Base-by-base conservation (phyloP, 2,797 vertebrate species). In the Fundulus diaphanus region DNA sequence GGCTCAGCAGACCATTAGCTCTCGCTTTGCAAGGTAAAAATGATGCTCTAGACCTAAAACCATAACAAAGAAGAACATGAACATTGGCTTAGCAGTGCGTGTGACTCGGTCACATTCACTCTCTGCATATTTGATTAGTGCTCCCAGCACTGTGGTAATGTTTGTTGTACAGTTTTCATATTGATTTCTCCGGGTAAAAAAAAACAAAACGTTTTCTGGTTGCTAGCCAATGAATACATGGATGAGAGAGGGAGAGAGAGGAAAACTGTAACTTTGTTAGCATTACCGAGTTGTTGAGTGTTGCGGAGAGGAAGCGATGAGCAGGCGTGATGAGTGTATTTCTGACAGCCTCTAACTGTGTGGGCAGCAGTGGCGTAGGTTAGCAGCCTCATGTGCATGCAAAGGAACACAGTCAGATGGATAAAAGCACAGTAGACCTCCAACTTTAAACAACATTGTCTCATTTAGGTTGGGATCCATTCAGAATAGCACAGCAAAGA, bases 111-210 rank as follows among this genome's bases (percentile, higher is more conserved):
- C 66, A 54, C n/a, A 54, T 42, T 74, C 52, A n/a, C 73, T 79
- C 8, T 7, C 74, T 84, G 70, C 57, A 73, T 69, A 80, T 84
- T 77, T 79, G 74, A 88, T 82, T 74, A 77, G 49, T 8, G 20
- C 81, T 80, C 65, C 59, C 73, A 81, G 73, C 6, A 24, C 68
- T 79, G 70, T 42, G 0, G 57, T 71, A 61, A 77, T 69, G 79
- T 86, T 76, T 72, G 33, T 33, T 72, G 42, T 76, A 75, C 72
- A 71, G 71, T 85, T 81, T 75, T 86, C 22, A 71, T 84, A 91
- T 91, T 66, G 87, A 92, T 90, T 80, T 63, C 75, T 70, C 65
- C 40, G 77, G 78, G 81, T 79, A 82, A 89, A 92, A 82, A n/a
- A n/a, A n/a, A n/a, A n/a, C n/a, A n/a, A n/a, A 84, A 68, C 71